Base-by-base conservation (phyloP, 53 echinoderm and acorn worm genomes). In the Mesocentrotus franciscanus region DNA sequence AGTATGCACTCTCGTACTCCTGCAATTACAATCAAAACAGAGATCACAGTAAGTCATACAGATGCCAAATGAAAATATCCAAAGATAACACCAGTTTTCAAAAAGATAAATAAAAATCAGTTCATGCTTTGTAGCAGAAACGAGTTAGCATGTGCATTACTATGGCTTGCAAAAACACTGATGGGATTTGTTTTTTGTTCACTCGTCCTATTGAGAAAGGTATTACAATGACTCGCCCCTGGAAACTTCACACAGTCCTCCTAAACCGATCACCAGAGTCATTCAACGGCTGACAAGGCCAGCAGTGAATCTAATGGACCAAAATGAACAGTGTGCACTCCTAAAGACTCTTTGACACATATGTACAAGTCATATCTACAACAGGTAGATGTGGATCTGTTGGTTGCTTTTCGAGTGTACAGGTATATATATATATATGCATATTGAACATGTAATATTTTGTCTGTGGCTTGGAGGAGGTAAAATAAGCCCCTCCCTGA, bases 231-330 rank as follows among this genome's bases (percentile, higher is more conserved):
- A 39, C 79, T 79, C 4, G 79, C 79, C 79, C 79, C 79, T 20
- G 36, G 17, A 79, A 79, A 17, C 39, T 79, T 79, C 79, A 75
- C 75, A 32, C 75, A 75, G 75, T n/a, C 75, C 14, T 29, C 32
- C 29, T 79, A 39, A 79, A 79, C 36, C 17, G 36, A 79, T 79
- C 79, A 79, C 35, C 79, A 79, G 39, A 79, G 75, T 39, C 79
- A 79, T 79, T 79, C 79, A 79, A 36, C 39, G 39, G 39, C 39
- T 39, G 79, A 79, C 79, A 79, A 79, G 79, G 79, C 79, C 39
- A 79, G 79, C 18, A 20, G 36, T 35, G 39, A 79, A 79, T 79
- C 79, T 79, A 79, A 79, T 79, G 35, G 79, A 14, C 79, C 39
- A 79, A 61, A 39, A 0, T 79, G 79, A 79, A 78, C 35, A 35